Evolutionary conservation across 1,140 invertebrate species (phyloP).

Genomic region (Hermetia illucens): DNA sequence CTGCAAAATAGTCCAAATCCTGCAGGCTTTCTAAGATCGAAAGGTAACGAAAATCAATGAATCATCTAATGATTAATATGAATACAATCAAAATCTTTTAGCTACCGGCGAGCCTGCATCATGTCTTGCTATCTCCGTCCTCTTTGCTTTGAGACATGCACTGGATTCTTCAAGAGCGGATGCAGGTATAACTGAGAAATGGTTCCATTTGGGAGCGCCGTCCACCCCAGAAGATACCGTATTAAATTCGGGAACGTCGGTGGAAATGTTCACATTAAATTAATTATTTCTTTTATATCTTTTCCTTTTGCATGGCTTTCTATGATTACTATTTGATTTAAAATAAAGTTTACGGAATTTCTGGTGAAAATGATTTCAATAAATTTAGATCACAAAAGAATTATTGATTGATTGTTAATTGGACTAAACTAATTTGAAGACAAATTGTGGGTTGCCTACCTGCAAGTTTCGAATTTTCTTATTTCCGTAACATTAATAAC

Average conservation of each 20-base stretch:
- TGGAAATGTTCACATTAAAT: neutral
- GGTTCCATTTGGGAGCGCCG: constrained; percentile 30
- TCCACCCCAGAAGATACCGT: constrained; percentile 19
- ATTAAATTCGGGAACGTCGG: neutral
- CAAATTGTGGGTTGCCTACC: too few relatives aligned
- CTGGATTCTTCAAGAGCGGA: constrained; percentile 46
- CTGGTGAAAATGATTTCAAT: too few relatives aligned
- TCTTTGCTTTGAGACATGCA: constrained; percentile 58
- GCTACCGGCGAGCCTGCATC: constrained; percentile 66
- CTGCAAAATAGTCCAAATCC: constrained; percentile 56
- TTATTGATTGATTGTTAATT: too few relatives aligned
- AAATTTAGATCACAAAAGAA: too few relatives aligned
- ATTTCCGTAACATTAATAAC: too few relatives aligned
- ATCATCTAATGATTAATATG: constrained; percentile 3
- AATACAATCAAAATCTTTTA: constrained; percentile 19
- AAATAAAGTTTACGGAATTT: too few relatives aligned
- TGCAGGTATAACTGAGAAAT: constrained; percentile 28
- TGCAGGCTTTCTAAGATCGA: constrained; percentile 56
- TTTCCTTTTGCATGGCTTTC: too few relatives aligned
- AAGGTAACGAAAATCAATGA: constrained; percentile 39
- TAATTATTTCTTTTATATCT: neutral
- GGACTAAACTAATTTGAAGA: too few relatives aligned
- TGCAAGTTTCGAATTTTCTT: too few relatives aligned
- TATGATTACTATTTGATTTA: too few relatives aligned
- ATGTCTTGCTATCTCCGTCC: constrained; percentile 45